A percentile compares a stretch with the other conserved stretches of the same genome.
phyloP scores from a whole-genome alignment of 2,113 vertebrate genomes.

The Falcunculus frontatus region DNA sequence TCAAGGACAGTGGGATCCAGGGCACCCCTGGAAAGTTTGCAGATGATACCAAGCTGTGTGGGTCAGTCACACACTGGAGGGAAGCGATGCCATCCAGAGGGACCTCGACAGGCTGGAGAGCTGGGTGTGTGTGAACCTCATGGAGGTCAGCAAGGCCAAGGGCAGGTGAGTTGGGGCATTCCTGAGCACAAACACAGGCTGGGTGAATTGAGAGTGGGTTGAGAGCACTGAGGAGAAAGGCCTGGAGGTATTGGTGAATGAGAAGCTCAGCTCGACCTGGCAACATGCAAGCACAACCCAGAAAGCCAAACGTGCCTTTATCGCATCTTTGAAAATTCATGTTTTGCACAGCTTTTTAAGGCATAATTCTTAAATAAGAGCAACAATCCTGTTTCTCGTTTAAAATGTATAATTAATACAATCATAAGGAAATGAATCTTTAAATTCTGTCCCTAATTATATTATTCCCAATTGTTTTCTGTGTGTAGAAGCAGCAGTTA shows the following conservation, averaged over 20 bases:
- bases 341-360: neutral
- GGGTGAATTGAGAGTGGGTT: accelerated
- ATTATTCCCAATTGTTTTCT: neutral
- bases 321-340: neutral
- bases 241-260: neutral
- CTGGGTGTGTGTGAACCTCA: neutral
- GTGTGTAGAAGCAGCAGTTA: neutral
- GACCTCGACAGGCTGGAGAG: neutral
- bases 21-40: neutral
- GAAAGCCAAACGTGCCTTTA: neutral
- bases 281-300: neutral
- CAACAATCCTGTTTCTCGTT: neutral
- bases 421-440: neutral
- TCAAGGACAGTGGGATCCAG: neutral
- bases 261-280: neutral
- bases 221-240: neutral
- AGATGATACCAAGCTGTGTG: neutral
- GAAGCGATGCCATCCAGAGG: neutral
- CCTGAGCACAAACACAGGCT: accelerated
- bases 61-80: too few species aligned
- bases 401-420: neutral
- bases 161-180: neutral
- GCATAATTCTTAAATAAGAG: neutral
- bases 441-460: neutral
- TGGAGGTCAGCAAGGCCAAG: neutral